Evolutionary conservation across 2,797 vertebrate genomes (phyloP).

Genomic region (Hozukius guyotensis): DNA sequence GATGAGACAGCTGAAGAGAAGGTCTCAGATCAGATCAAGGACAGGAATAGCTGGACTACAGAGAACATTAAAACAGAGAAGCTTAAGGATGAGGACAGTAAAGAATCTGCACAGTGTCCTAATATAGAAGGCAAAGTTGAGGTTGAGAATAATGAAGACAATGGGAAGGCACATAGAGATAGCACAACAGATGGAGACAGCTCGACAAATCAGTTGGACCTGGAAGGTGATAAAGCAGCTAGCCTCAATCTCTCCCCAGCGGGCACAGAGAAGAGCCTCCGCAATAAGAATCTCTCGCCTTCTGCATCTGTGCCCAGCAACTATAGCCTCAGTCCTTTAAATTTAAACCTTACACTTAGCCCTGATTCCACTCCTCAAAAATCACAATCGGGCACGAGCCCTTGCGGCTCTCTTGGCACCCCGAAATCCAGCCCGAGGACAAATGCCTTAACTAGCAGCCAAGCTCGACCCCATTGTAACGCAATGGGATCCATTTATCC

Average conservation of each 20-base stretch:
- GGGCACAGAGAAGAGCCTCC: slow-evolving; percentile 65
- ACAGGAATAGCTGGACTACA: slow-evolving; percentile 11
- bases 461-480: slow-evolving; percentile 53
- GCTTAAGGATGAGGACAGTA: slow-evolving; percentile 38
- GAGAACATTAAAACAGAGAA: slow-evolving; percentile 45
- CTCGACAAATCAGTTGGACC: slow-evolving; percentile 60
- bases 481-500: slow-evolving; percentile 43
- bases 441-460: slow-evolving; percentile 77
- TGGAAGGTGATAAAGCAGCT: slow-evolving; percentile 70
- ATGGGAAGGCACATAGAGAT: slow-evolving; percentile 58
- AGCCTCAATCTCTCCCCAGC: slow-evolving; percentile 70
- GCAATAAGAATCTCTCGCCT: slow-evolving; percentile 73
- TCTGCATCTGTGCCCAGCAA: slow-evolving; percentile 76
- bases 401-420: slow-evolving; percentile 61
- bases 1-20: slow-evolving; percentile 33
- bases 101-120: slow-evolving; percentile 48
- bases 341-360: slow-evolving; percentile 77
- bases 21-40: slow-evolving; percentile 44
- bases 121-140: slow-evolving; percentile 61
- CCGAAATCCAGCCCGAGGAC: slow-evolving; percentile 71
- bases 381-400: slow-evolving; percentile 72
- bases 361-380: slow-evolving; percentile 80
- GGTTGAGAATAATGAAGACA: slow-evolving; percentile 53
- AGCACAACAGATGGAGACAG: slow-evolving; percentile 67
- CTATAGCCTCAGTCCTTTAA: slow-evolving; percentile 73